Conservation (phyloP, 2,113 vertebrate species). For the Alethe diademata region DNA sequence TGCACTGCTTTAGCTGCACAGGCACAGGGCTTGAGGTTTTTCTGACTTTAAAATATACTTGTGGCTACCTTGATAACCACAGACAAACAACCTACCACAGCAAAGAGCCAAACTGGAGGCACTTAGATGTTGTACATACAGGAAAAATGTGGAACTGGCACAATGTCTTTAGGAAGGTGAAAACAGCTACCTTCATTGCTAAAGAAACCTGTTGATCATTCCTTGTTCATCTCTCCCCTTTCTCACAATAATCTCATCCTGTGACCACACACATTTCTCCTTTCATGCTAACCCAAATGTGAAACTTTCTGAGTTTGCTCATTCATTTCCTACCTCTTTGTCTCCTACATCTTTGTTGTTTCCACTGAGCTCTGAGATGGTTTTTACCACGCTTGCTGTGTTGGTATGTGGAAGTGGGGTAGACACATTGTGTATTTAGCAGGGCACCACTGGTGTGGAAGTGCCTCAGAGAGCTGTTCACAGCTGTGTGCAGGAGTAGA, state of each 20-base stretch:
- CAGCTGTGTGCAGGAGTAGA: conserved; percentile 10
- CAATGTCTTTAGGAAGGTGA: not conserved
- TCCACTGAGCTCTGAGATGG: not conserved
- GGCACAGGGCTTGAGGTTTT: not conserved
- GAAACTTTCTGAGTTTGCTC: conserved; percentile 1
- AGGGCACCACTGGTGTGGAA: not conserved
- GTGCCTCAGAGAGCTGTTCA: not conserved
- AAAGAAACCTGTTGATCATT: not conserved
- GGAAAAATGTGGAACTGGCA: not conserved
- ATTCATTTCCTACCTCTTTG: conserved; percentile 34
- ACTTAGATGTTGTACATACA: not conserved
- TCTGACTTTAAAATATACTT: conserved; percentile 1
- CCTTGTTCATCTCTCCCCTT: not conserved
- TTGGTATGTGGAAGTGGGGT: not conserved
- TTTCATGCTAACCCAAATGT: conserved; percentile 20
- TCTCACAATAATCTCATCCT: not conserved
- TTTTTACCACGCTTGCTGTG: not conserved
- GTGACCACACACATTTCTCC: not conserved
- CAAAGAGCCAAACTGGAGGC: not conserved
- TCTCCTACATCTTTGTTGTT: not conserved
- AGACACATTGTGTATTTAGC: conserved; percentile 20
- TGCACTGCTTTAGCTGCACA: not conserved
- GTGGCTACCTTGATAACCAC: conserved; percentile 6
- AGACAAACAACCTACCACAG: not conserved
- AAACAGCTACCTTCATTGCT: not conserved